These are phyloP conservation scores for Papilio demoleus DNA, from an alignment of 2,888 invertebrate genomes.

Conservation along the genomic window DNA sequence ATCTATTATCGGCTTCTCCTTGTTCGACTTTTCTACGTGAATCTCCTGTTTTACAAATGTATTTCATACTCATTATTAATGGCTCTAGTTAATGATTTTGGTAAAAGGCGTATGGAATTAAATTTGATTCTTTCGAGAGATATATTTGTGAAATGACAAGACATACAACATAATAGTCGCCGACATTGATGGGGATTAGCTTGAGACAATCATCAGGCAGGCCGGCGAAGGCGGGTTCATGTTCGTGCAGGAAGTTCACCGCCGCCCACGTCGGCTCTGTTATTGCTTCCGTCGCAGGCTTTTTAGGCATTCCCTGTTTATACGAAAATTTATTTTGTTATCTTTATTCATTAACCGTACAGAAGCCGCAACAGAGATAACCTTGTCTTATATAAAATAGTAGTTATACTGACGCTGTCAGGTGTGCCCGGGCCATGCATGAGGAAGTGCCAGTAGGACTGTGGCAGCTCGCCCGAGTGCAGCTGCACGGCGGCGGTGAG, in stretches of 20 bases:
- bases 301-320: conserved; percentile 74
- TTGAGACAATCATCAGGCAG: conserved; percentile 80
- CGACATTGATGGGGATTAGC: conserved; percentile 83
- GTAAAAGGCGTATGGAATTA: no score
- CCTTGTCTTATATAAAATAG: no score
- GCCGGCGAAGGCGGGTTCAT: conserved; percentile 81
- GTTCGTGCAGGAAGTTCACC: conserved; percentile 84
- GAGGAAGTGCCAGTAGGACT: conserved; percentile 90
- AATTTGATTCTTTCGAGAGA: no score
- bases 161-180: conserved; percentile 84
- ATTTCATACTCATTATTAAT: neutral
- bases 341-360: neutral
- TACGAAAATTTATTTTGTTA: neutral
- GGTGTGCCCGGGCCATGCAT: conserved; percentile 58
- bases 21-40: conserved; percentile 75
- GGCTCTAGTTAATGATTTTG: no score
- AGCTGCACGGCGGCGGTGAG: conserved; percentile 90
- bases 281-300: conserved; percentile 85
- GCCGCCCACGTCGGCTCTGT: conserved; percentile 88
- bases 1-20: conserved; percentile 58
- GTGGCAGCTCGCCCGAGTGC: conserved; percentile 83
- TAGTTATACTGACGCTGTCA: conserved; percentile 2
- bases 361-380: neutral
- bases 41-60: conserved; percentile 74
- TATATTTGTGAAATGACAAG: neutral